Conservation (phyloP, 23 tunicate genomes). For the Styela clava region DNA sequence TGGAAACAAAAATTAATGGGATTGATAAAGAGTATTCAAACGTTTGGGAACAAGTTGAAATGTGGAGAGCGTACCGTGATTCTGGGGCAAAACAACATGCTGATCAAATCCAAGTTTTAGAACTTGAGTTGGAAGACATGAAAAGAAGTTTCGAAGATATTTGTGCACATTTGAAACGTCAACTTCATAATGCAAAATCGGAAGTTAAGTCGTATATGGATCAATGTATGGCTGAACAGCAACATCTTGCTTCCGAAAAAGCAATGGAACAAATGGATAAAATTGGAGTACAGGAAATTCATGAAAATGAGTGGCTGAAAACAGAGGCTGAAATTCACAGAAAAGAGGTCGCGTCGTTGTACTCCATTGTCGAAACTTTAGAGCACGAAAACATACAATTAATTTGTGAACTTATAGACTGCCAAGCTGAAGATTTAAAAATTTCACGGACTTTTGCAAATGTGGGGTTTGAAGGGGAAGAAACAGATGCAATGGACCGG, state of each 20-base stretch:
- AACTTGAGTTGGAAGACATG: slow-evolving; percentile 74
- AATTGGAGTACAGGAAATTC: slow-evolving; percentile 77
- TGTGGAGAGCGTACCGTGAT: slow-evolving; percentile 72
- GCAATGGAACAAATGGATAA: slow-evolving; percentile 70
- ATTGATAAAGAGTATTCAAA: slow-evolving; percentile 46
- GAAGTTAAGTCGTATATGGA: slow-evolving; percentile 68
- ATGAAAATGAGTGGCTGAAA: slow-evolving; percentile 93
- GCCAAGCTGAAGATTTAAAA: slow-evolving; percentile 83
- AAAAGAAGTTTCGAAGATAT: slow-evolving; percentile 65
- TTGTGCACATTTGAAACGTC: slow-evolving; percentile 68
- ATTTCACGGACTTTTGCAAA: slow-evolving; percentile 58
- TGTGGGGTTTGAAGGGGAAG: slow-evolving; percentile 52
- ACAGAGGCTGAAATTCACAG: slow-evolving; percentile 79
- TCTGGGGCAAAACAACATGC: slow-evolving; percentile 62
- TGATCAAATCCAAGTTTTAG: slow-evolving; percentile 56
- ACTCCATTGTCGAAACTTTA: slow-evolving; percentile 36
- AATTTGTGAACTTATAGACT: slow-evolving; percentile 73
- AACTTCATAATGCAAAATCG: slow-evolving; percentile 68
- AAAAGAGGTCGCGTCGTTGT: slow-evolving; percentile 46
- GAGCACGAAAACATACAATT: slow-evolving; percentile 70
- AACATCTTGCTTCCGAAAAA: slow-evolving; percentile 75
- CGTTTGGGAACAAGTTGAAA: slow-evolving; percentile 47
- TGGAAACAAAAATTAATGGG: slow-evolving; percentile 35
- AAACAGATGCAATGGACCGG: slow-evolving; percentile 62
- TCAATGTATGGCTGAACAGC: slow-evolving; percentile 79